Conservation (phyloP, 2,113 vertebrate genomes). For the Misgurnus mizolepis region DNA sequence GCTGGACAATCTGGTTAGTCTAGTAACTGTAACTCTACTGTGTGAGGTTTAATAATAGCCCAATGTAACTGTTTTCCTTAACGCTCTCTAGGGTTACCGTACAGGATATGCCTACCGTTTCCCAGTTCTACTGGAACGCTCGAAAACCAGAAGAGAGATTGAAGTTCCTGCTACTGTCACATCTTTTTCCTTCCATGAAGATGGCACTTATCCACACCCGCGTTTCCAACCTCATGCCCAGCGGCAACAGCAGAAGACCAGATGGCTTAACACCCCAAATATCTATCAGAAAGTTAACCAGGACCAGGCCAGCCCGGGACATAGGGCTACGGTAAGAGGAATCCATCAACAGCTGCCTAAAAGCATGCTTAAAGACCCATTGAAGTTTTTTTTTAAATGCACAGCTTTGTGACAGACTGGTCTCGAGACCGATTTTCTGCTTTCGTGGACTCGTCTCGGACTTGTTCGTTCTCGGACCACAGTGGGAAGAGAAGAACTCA, state of each 20-base stretch:
- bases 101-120: constrained; percentile 94
- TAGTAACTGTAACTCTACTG: background rate
- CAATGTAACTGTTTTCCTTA: background rate
- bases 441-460: no score
- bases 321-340: constrained; percentile 85
- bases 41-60: no score
- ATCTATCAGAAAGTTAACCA: constrained; percentile 90
- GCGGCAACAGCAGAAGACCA: constrained; percentile 93
- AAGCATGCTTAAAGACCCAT: no score
- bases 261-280: constrained; percentile 98
- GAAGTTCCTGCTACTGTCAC: constrained; percentile 92
- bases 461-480: no score
- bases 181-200: constrained; percentile 87
- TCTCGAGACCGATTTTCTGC: no score
- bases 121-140: constrained; percentile 90
- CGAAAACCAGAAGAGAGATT: constrained; percentile 89
- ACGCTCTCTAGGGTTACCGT: constrained; percentile 83
- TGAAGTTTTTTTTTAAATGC: no score
- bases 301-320: constrained; percentile 79
- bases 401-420: no score
- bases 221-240: constrained; percentile 85
- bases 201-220: constrained; percentile 62
- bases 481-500: no score
- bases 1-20: constrained; percentile 87
- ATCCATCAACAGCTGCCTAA: no score